Conservation (phyloP, 1,140 invertebrate species). For the Manduca sexta region DNA sequence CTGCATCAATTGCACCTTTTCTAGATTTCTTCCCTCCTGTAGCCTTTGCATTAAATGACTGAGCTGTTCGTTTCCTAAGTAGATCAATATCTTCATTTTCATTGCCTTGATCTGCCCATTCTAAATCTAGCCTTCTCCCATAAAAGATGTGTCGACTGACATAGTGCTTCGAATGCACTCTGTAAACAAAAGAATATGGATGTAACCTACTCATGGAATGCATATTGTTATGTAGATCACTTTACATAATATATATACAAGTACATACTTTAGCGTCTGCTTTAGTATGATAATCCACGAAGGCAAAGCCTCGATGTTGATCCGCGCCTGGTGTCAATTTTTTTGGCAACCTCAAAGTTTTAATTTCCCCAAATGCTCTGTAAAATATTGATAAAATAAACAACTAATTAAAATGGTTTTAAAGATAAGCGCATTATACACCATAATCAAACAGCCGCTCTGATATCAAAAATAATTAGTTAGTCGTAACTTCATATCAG, state of each 20-base stretch:
- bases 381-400: constrained; percentile 33
- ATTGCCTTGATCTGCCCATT: constrained; percentile 93
- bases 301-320: constrained; percentile 95
- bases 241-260: neutral
- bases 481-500: constrained; percentile 9
- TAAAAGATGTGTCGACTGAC: constrained; percentile 98
- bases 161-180: constrained; percentile 93
- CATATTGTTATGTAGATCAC: neutral
- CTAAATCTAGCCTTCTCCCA: constrained; percentile 93
- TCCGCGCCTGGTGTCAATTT: constrained; percentile 86
- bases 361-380: constrained; percentile 95
- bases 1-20: constrained; percentile 72
- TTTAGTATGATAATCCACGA: constrained; percentile 93
- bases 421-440: neutral
- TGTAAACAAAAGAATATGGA: constrained; percentile 58
- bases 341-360: constrained; percentile 91
- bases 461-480: constrained; percentile 2
- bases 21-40: constrained; percentile 71
- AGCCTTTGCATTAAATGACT: constrained; percentile 75
- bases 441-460: constrained; percentile 11
- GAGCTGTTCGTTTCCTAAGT: constrained; percentile 89
- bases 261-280: constrained; percentile 92
- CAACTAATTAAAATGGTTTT: constrained; percentile 4
- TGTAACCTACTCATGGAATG: neutral
- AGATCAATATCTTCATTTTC: constrained; percentile 85